A percentile compares a stretch with the other conserved stretches of the same genome.
phyloP scores from a whole-genome alignment of 2,888 invertebrate genomes.

The Drosophila barbarae region DNA sequence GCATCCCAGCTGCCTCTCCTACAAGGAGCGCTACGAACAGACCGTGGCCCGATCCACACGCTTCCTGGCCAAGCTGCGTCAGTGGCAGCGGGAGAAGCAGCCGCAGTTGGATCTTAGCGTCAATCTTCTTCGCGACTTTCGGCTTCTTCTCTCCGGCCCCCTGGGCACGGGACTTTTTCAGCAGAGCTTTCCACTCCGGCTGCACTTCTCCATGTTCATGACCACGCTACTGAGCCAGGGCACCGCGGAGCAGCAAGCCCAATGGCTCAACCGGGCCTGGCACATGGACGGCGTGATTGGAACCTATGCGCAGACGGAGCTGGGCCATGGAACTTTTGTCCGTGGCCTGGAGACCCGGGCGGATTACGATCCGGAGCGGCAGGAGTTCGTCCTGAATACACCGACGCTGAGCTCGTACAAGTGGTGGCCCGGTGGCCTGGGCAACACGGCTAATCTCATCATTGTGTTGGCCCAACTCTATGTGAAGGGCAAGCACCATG shows the following conservation, averaged over 20 bases:
- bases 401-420: conserved; percentile 93
- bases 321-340: conserved; percentile 96
- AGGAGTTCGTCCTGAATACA: conserved; percentile 92
- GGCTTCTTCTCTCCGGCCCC: conserved; percentile 66
- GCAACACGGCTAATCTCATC: conserved; percentile 94
- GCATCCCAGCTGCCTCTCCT: conserved; percentile 65
- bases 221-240: conserved; percentile 92
- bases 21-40: conserved; percentile 72
- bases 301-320: conserved; percentile 97
- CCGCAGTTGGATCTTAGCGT: conserved; percentile 33
- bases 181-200: conserved; percentile 81
- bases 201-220: conserved; percentile 96
- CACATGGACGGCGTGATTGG: conserved; percentile 90
- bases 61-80: conserved; percentile 85
- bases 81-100: conserved; percentile 80
- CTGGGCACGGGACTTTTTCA: conserved; percentile 73
- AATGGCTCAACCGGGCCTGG: conserved; percentile 92
- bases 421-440: conserved; percentile 98
- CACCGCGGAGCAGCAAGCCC: conserved; percentile 89
- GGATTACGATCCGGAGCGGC: conserved; percentile 88
- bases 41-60: conserved; percentile 67
- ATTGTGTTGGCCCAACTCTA: conserved; percentile 94
- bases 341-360: conserved; percentile 94
- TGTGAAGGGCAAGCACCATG: conserved; percentile 89
- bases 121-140: conserved; percentile 58